Evolutionary conservation across 2,797 vertebrate species (phyloP).

Genomic region (Emydoidea blandingii): DNA sequence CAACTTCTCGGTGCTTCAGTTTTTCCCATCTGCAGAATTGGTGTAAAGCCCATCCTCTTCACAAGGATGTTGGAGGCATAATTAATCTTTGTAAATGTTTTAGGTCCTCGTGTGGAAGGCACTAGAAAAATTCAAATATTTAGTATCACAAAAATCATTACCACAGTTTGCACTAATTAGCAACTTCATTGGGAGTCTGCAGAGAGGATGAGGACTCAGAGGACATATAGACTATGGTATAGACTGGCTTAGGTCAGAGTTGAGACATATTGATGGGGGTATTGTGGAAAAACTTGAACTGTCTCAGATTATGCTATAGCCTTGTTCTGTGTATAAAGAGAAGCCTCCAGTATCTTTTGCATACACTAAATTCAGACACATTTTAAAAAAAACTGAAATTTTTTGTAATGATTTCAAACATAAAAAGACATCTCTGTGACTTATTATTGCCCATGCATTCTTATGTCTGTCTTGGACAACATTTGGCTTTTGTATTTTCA

Average conservation of each 20-base stretch:
- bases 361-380: background rate
- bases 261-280: background rate
- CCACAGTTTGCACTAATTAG: background rate
- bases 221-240: background rate
- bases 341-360: background rate
- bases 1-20: background rate
- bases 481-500: constrained; percentile 27
- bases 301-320: background rate
- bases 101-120: background rate
- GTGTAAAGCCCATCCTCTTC: no score
- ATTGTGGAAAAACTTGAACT: background rate
- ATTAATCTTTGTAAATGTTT: background rate
- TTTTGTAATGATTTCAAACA: constrained; percentile 4
- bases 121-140: background rate
- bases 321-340: background rate
- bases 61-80: background rate
- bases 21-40: background rate
- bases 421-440: background rate
- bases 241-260: background rate
- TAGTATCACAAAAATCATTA: background rate
- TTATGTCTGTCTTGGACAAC: background rate
- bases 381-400: background rate
- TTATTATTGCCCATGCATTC: constrained; percentile 20
- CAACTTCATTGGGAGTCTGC: background rate
- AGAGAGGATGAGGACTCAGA: background rate